These are phyloP conservation scores for Bettongia penicillata DNA, from an alignment of 2,113 vertebrate genomes.

Conservation along the genomic window DNA sequence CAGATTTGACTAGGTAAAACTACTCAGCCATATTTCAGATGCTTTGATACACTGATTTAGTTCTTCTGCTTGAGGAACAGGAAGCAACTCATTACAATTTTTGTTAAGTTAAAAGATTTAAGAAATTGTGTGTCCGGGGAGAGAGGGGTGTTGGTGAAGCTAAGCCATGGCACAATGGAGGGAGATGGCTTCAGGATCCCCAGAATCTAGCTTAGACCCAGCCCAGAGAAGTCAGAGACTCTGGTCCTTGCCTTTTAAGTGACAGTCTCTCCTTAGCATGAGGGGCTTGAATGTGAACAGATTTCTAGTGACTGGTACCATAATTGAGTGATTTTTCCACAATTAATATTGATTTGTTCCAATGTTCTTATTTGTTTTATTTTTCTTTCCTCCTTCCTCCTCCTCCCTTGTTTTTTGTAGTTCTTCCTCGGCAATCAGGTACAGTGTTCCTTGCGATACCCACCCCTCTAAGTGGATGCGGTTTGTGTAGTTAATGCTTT, in stretches of 20 bases:
- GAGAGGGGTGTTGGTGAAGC: background rate
- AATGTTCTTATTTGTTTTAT: constrained; percentile 85
- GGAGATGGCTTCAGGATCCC: background rate
- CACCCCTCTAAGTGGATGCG: constrained; percentile 65
- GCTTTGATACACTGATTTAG: background rate
- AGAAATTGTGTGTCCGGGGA: background rate
- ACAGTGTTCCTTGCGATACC: constrained; percentile 88
- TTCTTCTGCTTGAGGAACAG: background rate
- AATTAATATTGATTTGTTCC: constrained; percentile 81
- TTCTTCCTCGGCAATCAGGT: constrained; percentile 99
- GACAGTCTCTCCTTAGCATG: background rate
- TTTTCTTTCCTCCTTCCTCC: constrained; percentile 68
- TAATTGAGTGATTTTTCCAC: constrained; percentile 50
- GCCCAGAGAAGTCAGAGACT: background rate
- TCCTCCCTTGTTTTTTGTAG: constrained; percentile 88
- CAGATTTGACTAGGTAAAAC: background rate
- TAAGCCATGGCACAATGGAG: background rate
- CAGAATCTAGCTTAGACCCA: background rate
- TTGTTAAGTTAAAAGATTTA: background rate
- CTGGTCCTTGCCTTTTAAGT: background rate
- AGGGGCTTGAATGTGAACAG: background rate
- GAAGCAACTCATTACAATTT: background rate
- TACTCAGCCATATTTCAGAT: background rate
- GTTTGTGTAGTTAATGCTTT: constrained; percentile 75
- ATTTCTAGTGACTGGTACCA: constrained; percentile 71